Base-by-base conservation (phyloP, 2,113 vertebrate species). In the Cisticola juncidis region DNA sequence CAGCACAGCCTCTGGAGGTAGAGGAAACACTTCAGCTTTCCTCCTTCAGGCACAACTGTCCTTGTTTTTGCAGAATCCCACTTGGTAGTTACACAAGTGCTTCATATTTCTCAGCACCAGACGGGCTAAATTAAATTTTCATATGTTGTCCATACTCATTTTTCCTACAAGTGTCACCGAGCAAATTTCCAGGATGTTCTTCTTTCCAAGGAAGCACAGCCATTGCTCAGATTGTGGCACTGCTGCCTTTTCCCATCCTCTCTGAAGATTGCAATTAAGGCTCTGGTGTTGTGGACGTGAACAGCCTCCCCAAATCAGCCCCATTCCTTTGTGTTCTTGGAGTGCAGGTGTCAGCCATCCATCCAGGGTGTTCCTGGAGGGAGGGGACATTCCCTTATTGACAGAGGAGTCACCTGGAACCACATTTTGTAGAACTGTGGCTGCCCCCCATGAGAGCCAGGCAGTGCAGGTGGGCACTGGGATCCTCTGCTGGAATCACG, bases 391-490 rank as follows among this genome's bases (percentile, higher is more conserved):
- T 88, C 47, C 57, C n/a, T 5, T 7, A 12, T 5, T 14, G 13
- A 14, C 45, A 56, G 65, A 47, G 44, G 53, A 65, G n/a, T 50
- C 42, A 22, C 28, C 45, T 44, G 71, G 54, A 89, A 6, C 8
- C 22, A 5, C 66, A 4, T 72, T 77, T 69, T n/a, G 57, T 15
- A 45, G 54, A 69, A 0, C 12, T 31, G 23, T n/a, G 53, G 26
- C 24, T 42, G 14, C 33, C n/a, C 23, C 45, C 21, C 66, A 7
- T 1, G 2, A 9, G 4, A 1, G 24, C 0, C 0, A 62, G 78
- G 47, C 61, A 44, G 85, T 14, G 44, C 16, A 11, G 1, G 24
- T 18, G 84, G 78, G 42, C 61, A 64, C 10, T 16, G 4, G 0
- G 22, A 23, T 25, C 33, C 38, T 51, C 6, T 31, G 35, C 72